These are phyloP conservation scores for Pocillopora grandis DNA, from an alignment of 92 coral and sea anemone genomes.

Conservation along the genomic window DNA sequence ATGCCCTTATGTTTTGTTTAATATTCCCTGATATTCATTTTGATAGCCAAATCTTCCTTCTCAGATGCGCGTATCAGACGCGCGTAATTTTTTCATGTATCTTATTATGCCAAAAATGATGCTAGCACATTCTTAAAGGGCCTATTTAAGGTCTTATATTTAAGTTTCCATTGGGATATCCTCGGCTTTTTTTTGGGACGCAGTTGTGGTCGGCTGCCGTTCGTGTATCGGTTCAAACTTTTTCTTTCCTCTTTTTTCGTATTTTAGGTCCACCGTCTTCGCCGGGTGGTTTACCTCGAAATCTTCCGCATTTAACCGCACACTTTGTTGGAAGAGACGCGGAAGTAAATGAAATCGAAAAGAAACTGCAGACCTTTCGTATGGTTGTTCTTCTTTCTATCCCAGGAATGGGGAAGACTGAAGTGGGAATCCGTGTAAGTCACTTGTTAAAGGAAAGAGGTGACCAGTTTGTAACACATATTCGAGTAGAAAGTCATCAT, in stretches of 20 bases:
- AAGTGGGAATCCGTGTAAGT: slow-evolving; percentile 43
- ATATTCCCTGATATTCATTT: no score
- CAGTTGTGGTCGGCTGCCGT: neutral
- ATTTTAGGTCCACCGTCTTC: neutral
- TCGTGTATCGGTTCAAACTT: neutral
- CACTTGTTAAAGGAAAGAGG: slow-evolving; percentile 2
- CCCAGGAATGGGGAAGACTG: slow-evolving; percentile 65
- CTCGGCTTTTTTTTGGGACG: no score
- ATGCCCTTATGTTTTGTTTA: no score
- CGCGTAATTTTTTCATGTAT: no score
- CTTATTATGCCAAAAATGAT: no score
- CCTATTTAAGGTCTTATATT: no score
- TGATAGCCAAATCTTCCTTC: no score
- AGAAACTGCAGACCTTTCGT: slow-evolving; percentile 5
- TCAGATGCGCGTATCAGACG: no score
- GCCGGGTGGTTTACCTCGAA: neutral
- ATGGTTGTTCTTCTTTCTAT: slow-evolving; percentile 27
- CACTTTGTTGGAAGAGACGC: slow-evolving; percentile 21
- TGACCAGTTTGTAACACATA: slow-evolving; percentile 14
- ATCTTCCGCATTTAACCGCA: neutral
- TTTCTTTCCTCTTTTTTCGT: neutral
- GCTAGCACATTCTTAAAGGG: no score
- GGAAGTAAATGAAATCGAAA: neutral
- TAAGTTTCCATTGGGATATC: no score
- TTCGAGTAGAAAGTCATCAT: slow-evolving; percentile 11